phyloP scores from a whole-genome alignment of 2,797 vertebrate species.

The Etheostoma nigrum region DNA sequence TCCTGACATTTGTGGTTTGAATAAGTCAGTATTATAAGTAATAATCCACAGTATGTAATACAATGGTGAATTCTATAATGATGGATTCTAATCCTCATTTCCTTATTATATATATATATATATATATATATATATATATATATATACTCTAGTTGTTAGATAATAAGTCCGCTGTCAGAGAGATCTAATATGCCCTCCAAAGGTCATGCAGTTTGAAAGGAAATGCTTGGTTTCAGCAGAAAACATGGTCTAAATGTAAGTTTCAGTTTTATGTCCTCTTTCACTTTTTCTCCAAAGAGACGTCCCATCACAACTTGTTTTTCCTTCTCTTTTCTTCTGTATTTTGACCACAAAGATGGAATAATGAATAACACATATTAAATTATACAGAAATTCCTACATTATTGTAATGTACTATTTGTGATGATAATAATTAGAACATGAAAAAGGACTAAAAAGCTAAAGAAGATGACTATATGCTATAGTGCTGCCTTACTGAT shows the following conservation, averaged over 20 bases:
- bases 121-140: too few relatives aligned
- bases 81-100: neutral
- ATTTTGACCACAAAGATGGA: neutral
- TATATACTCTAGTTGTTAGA: neutral
- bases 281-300: constrained; percentile 7
- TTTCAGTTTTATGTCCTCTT: constrained; percentile 50
- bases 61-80: neutral
- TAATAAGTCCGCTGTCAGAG: neutral
- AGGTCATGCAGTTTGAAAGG: neutral
- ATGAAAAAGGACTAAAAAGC: too few relatives aligned
- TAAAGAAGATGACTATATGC: too few relatives aligned
- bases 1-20: constrained; percentile 10
- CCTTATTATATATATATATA: neutral
- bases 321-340: constrained; percentile 5
- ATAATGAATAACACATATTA: neutral
- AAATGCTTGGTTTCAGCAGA: constrained; percentile 38
- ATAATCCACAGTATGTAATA: too few relatives aligned
- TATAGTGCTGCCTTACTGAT: too few relatives aligned
- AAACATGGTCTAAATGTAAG: neutral
- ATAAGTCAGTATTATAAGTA: neutral
- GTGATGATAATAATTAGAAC: too few relatives aligned
- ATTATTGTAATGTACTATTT: constrained; percentile 3
- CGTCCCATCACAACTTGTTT: neutral
- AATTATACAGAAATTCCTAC: neutral
- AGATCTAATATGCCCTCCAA: neutral